Conservation (phyloP, 92 coral and sea anemone species). For the Umimayanthus kanabou region DNA sequence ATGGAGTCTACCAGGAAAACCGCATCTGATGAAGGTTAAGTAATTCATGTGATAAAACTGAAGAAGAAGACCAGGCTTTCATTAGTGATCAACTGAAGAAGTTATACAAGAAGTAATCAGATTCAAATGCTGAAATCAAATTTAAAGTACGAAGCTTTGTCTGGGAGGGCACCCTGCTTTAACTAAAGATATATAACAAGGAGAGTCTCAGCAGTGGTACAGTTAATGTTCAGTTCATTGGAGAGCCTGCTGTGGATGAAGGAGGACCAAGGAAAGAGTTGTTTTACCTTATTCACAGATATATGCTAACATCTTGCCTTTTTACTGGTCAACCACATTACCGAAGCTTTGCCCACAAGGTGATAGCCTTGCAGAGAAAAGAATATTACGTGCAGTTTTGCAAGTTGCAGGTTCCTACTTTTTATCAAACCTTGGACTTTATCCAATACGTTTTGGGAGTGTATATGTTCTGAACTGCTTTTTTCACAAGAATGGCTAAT, state of each 20-base stretch:
- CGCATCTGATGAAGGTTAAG: conserved; percentile 19
- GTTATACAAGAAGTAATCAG: conserved; percentile 16
- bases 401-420: no score
- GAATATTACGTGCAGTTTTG: conserved; percentile 15
- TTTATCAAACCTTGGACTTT: no score
- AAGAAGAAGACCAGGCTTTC: conserved; percentile 37
- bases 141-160: conserved; percentile 58
- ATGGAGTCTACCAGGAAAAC: conserved; percentile 4
- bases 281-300: conserved; percentile 61
- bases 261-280: conserved; percentile 66
- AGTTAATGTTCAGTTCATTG: conserved; percentile 57
- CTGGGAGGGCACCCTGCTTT: conserved; percentile 56
- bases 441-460: no score
- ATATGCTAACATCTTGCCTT: conserved; percentile 57
- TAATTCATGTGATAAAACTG: neutral
- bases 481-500: no score
- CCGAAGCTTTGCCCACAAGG: neutral
- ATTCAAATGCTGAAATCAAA: conserved; percentile 53
- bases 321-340: conserved; percentile 53
- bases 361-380: conserved; percentile 43
- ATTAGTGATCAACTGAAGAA: conserved; percentile 44
- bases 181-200: conserved; percentile 43
- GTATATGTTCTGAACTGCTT: no score
- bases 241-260: conserved; percentile 63
- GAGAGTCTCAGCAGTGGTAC: conserved; percentile 46